Percentiles rank a stretch among this genome's conserved stretches.
These are phyloP conservation scores for Cheiracanthium punctorium DNA, from an alignment of 2,888 invertebrate genomes.

Conservation along the genomic window DNA sequence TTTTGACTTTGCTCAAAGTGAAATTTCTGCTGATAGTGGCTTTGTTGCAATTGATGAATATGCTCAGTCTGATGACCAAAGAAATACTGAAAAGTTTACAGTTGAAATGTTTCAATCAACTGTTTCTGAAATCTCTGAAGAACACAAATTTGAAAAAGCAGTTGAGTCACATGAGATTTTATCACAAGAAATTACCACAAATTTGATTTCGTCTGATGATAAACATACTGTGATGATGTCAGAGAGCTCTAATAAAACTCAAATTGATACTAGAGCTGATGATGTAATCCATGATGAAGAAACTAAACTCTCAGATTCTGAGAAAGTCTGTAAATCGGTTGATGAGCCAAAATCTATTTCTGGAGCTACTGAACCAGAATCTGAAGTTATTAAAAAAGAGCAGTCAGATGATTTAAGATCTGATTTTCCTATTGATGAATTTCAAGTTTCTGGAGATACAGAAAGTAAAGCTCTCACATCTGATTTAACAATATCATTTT, in stretches of 20 bases:
- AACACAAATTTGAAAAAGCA: background rate
- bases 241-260: slow-evolving; percentile 22
- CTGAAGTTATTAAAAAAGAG: no score
- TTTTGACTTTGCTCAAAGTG: background rate
- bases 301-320: background rate
- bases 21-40: background rate
- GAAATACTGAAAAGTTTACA: no score
- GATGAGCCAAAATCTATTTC: no score
- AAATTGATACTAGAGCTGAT: background rate
- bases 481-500: background rate
- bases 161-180: background rate
- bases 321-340: background rate
- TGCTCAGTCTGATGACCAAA: no score
- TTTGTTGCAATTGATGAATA: no score
- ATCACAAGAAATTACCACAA: background rate
- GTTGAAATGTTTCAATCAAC: background rate
- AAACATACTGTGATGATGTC: background rate
- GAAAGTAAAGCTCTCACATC: background rate
- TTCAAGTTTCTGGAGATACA: background rate
- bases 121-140: background rate
- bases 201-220: background rate
- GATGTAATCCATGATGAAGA: background rate
- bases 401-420: background rate
- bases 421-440: background rate
- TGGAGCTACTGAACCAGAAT: background rate